Conservation (phyloP, 2,888 invertebrate genomes). For the Mesorhabditis belari region DNA sequence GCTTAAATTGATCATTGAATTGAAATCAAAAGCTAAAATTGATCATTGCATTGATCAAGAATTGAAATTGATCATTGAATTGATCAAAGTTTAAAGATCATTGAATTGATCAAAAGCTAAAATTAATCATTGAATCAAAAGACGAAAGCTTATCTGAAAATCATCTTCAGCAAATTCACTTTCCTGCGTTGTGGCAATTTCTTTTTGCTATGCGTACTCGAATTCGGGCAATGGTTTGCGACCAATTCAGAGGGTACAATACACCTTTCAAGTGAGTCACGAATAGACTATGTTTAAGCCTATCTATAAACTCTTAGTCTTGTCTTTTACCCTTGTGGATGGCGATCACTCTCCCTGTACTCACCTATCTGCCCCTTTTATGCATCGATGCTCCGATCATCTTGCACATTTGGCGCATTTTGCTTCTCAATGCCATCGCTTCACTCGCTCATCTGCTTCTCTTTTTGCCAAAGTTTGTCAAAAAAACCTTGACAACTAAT, state of each 20-base stretch:
- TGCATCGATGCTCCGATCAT: conserved; percentile 38
- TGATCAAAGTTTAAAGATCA: too few species aligned
- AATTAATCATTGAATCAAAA: too few species aligned
- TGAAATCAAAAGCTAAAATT: too few species aligned
- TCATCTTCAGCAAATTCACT: conserved; percentile 36
- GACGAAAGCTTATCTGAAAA: too few species aligned
- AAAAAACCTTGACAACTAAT: not conserved
- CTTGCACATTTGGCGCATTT: conserved; percentile 38
- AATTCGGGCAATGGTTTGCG: conserved; percentile 38
- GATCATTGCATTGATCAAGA: too few species aligned
- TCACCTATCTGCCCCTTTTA: conserved; percentile 35
- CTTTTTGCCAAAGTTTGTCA: conserved; percentile 38
- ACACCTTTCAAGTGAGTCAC: conserved; percentile 43
- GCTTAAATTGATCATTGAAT: too few species aligned
- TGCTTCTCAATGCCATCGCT: conserved; percentile 32
- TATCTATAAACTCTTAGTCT: conserved; percentile 14
- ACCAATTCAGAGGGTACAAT: conserved; percentile 37
- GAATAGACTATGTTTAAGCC: not conserved
- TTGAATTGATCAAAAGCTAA: too few species aligned
- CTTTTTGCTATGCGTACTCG: conserved; percentile 47
- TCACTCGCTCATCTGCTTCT: conserved; percentile 38
- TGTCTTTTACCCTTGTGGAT: conserved; percentile 26
- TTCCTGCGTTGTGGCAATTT: conserved; percentile 35
- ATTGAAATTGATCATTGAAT: too few species aligned
- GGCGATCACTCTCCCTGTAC: conserved; percentile 27